Base-by-base conservation (phyloP, 2,888 invertebrate genomes). In the Cheilosia scutellata region DNA sequence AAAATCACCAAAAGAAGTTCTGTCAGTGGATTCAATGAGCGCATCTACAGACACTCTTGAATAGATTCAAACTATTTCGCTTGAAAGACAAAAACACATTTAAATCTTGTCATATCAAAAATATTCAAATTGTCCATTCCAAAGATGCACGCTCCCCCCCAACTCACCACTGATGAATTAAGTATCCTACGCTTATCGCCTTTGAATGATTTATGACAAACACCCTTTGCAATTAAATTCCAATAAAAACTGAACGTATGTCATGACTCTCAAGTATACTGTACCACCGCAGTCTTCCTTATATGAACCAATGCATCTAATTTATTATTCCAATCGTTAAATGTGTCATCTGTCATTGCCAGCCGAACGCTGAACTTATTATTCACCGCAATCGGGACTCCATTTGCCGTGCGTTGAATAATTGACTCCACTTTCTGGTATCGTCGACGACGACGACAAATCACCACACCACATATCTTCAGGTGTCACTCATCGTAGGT, bases 251-350 rank as follows among this genome's bases (percentile, higher is more conserved):
- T 25, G 16, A 57, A 29, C 57, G 65, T 58, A 63, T 49, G 76
- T 53, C 66, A 77, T 86, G 86, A 62, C 76, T 82, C 51, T 53
- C 66, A 82, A 82, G 57, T 71, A 68, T 74, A 20, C 16, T 42
- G n/a, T 40, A 27, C 7, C 16, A n/a, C n/a, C 9, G 7, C 20
- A 63, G 49, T 9, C 51, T 53, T 51, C 74, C 44, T 60, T 60
- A 60, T 47, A 47, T 20, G 20, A 51, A 25, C 65, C 80, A 42
- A 57, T 72, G 65, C 76, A 82, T 63, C 80, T 68, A 71, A 82
- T 86, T 86, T 86, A 86, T 86, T 86, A 86, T 86, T 86, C 86
- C 82, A 82, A 77, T 82, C 86, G 82, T 68, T 77, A 66, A 82
- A 86, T 86, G 75, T 86, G 82, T 82, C 86, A 86, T 86, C 86